Evolutionary conservation across 2,888 invertebrate species (phyloP), one percentile per base, ranked within the genome.

Genomic region (Agrochola lychnidis): DNA sequence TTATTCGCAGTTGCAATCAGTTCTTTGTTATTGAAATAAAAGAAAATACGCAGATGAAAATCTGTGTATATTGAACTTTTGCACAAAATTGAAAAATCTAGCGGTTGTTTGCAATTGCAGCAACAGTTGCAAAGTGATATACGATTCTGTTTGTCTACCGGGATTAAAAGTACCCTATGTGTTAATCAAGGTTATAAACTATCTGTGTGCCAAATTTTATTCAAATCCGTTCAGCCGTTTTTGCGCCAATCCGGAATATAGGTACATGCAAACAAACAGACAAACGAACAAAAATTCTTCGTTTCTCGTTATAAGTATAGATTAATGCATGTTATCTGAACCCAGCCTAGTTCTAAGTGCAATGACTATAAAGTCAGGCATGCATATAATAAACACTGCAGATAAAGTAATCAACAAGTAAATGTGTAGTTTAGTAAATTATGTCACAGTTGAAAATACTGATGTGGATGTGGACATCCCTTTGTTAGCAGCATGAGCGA

Each of bases 401-500:
- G 70, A 84, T 85, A 83, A 81, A 73, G 73, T 73, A 81, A 87
- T 80, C 76, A 85, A 81, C 74, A 85, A 87, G 76, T 78, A 74
- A 78, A 76, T 80, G 74, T 72, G 14, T 76, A 70, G 76, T 81
- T 80, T 75, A 83, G 72, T 73, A 36, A 74, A 79, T 86, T 85
- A 82, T 84, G 80, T 81, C 82, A 87, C 78, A 79, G 63, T 84
- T 82, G 66, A 78, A 81, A 83, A 80, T 82, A 84, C 74, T 79
- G 70, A 70, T 79, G 76, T 83, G 76, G 69, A 70, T 79, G 77
- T 83, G 77, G 56, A 75, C 73, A 71, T 76, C 82, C 76, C 88
- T 89, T 90, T 90, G 89, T 90, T 87, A 68, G 45, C 45, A 79
- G 76, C 77, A 82, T 72, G 78, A 78, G 74, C 71, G 78, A 69